Conservation (phyloP, 1,140 invertebrate species). For the Drosophila lini region DNA sequence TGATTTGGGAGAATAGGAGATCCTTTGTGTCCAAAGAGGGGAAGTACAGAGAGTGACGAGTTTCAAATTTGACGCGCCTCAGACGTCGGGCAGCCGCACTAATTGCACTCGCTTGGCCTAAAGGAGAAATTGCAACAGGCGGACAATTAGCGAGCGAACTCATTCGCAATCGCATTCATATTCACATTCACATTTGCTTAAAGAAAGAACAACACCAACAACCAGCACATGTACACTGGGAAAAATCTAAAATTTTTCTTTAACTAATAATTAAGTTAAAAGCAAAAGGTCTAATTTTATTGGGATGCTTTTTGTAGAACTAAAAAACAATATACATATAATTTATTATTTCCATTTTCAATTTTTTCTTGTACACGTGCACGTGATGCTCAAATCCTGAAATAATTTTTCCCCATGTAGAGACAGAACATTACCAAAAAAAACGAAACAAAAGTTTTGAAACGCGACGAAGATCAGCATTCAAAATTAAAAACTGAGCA, state of each 20-base stretch:
- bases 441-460: slow-evolving; percentile 26
- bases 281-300: no score
- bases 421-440: slow-evolving; percentile 14
- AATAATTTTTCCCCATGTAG: slow-evolving; percentile 10
- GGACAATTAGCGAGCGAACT: slow-evolving; percentile 46
- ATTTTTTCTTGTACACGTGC: no score
- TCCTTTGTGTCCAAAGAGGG: not conserved
- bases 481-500: slow-evolving; percentile 35
- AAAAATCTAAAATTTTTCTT: not conserved
- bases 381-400: no score
- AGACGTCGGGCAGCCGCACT: slow-evolving; percentile 58
- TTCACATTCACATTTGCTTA: slow-evolving; percentile 28
- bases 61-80: slow-evolving; percentile 70
- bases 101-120: slow-evolving; percentile 61
- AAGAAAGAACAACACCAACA: slow-evolving; percentile 5
- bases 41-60: slow-evolving; percentile 14
- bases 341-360: no score
- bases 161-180: slow-evolving; percentile 34
- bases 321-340: no score
- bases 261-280: no score
- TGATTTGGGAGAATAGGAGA: not conserved
- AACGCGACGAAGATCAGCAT: slow-evolving; percentile 37
- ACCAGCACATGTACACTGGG: not conserved
- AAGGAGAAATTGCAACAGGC: slow-evolving; percentile 48
- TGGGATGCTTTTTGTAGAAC: no score